Evolutionary conservation across 2,113 vertebrate species (phyloP).

Genomic region (Neotragus pygmaeus): DNA sequence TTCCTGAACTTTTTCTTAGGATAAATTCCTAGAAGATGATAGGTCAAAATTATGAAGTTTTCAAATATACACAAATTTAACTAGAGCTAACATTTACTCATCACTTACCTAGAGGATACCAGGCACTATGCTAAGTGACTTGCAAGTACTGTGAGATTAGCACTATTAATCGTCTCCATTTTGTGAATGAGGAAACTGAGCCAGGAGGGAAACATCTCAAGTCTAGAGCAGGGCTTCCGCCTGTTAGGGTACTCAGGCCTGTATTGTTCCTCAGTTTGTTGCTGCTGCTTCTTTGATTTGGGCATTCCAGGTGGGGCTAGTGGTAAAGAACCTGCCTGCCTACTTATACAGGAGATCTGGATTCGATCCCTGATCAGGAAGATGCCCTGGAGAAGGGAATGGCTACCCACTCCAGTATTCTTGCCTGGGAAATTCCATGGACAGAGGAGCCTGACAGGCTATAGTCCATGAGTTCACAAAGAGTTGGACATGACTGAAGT

Average conservation of each 20-base stretch:
- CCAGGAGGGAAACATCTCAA: not conserved
- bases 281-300: not conserved
- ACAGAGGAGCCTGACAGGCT: not conserved
- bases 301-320: not conserved
- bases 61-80: not conserved
- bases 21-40: slow-evolving; percentile 16
- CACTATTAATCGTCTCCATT: not conserved
- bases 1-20: not conserved
- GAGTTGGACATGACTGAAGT: not conserved
- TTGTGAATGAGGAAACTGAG: not conserved
- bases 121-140: not conserved
- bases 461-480: not conserved
- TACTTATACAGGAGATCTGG: not conserved
- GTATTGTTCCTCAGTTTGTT: not conserved
- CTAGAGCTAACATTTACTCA: not conserved
- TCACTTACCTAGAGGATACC: not conserved
- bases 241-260: not conserved
- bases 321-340: not conserved
- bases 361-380: not conserved
- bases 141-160: not conserved
- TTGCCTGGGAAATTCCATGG: not conserved
- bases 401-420: not conserved
- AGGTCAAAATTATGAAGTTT: not conserved
- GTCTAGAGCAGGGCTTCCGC: not conserved
- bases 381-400: not conserved